Conservation (phyloP, 2,797 vertebrate genomes). For the Melanotaenia boesemani region DNA sequence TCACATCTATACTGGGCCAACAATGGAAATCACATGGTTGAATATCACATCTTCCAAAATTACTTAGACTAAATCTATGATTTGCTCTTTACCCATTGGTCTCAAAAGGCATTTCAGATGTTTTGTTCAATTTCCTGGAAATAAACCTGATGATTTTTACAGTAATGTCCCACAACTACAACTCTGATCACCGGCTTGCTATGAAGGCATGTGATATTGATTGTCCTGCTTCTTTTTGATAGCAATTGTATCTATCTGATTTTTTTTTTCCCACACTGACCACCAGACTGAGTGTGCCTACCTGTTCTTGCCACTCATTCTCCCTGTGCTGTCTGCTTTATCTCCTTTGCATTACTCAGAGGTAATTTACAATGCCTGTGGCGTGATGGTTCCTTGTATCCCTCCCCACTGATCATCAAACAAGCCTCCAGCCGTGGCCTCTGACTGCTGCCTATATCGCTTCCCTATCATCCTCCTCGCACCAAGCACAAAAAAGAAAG, state of each 20-base stretch:
- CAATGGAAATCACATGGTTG: constrained; percentile 51
- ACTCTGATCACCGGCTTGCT: constrained; percentile 38
- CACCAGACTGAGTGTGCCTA: constrained; percentile 40
- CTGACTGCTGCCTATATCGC: constrained; percentile 57
- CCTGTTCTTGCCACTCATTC: constrained; percentile 12
- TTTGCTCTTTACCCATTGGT: constrained; percentile 45
- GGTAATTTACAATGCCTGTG: constrained; percentile 70
- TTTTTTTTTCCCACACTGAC: constrained; percentile 38
- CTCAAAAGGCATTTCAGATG: constrained; percentile 35
- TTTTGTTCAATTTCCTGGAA: constrained; percentile 44
- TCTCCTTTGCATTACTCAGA: constrained; percentile 61
- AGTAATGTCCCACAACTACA: constrained; percentile 36
- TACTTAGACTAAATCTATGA: constrained; percentile 57
- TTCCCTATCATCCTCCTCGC: constrained; percentile 54
- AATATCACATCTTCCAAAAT: constrained; percentile 58
- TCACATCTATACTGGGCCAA: constrained; percentile 20
- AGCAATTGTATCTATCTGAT: constrained; percentile 36
- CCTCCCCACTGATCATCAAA: constrained; percentile 72
- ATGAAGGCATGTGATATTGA: constrained; percentile 48
- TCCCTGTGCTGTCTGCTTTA: constrained; percentile 36
- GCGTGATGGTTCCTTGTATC: constrained; percentile 56
- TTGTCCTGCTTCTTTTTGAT: constrained; percentile 56
- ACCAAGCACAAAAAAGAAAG: constrained; percentile 47
- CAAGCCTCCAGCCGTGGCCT: constrained; percentile 63
- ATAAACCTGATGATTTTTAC: constrained; percentile 60